Percentiles rank a stretch among this genome's conserved stretches.
phyloP scores from a whole-genome alignment of 2,888 invertebrate genomes.

The Clunio marinus region DNA sequence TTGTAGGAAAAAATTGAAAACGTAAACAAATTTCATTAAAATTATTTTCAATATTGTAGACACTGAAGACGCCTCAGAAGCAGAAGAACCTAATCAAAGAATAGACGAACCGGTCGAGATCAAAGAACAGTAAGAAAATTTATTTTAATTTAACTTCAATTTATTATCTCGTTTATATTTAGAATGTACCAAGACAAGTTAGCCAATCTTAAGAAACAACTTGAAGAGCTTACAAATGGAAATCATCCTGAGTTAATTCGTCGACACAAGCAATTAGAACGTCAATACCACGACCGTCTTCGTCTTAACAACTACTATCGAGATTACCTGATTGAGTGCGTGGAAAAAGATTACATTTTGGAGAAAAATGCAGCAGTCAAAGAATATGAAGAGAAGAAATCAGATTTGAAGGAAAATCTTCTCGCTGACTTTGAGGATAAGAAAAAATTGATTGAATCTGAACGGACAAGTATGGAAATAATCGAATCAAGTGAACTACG shows the following conservation, averaged over 20 bases:
- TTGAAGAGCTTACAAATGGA: constrained; percentile 82
- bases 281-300: constrained; percentile 74
- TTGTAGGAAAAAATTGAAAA: background rate
- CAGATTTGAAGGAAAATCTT: constrained; percentile 80
- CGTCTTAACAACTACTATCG: constrained; percentile 70
- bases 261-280: constrained; percentile 75
- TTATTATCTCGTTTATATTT: constrained; percentile 41
- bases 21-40: background rate
- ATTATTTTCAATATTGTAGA: constrained; percentile 54
- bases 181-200: constrained; percentile 90
- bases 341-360: constrained; percentile 79
- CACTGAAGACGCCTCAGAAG: constrained; percentile 95
- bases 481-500: constrained; percentile 86
- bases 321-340: constrained; percentile 75
- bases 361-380: constrained; percentile 86
- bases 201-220: constrained; percentile 78
- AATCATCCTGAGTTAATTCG: constrained; percentile 81
- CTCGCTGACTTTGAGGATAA: constrained; percentile 91
- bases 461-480: constrained; percentile 81
- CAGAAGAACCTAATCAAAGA: constrained; percentile 55
- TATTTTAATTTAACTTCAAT: background rate
- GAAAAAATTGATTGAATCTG: constrained; percentile 80
- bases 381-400: constrained; percentile 93
- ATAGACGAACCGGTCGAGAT: constrained; percentile 47
- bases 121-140: constrained; percentile 48